phyloP scores from a whole-genome alignment of 37 sponge, comb jelly and placozoan species.

The Cladorhizidae sp. region DNA sequence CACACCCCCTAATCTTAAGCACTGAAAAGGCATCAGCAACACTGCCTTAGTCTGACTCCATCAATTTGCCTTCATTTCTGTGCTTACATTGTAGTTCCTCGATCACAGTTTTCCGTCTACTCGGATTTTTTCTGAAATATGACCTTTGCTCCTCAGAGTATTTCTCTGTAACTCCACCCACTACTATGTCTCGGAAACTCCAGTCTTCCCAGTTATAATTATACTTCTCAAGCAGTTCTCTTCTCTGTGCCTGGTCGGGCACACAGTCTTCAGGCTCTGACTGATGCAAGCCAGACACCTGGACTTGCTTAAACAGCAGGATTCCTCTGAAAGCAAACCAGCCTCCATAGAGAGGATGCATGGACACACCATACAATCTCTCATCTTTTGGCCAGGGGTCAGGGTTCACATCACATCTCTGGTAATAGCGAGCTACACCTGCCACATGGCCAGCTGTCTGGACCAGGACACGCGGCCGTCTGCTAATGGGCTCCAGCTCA shows the following conservation, averaged over 20 bases:
- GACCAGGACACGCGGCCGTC: slow-evolving; percentile 79
- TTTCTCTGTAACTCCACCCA: slow-evolving; percentile 22
- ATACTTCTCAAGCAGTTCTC: slow-evolving; percentile 73
- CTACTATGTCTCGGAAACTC: slow-evolving; percentile 74
- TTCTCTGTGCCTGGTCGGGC: slow-evolving; percentile 37
- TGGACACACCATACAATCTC: slow-evolving; percentile 80
- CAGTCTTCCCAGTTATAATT: slow-evolving; percentile 89
- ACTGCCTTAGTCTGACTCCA: no score
- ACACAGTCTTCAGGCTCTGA: slow-evolving; percentile 80
- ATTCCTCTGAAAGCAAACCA: slow-evolving; percentile 95
- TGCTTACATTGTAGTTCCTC: no score
- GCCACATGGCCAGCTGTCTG: slow-evolving; percentile 93
- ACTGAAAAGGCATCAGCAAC: no score
- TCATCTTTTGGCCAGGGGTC: slow-evolving; percentile 76
- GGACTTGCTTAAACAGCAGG: slow-evolving; percentile 61
- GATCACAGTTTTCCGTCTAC: neutral
- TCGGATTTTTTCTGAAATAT: slow-evolving; percentile 78
- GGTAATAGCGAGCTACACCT: slow-evolving; percentile 88
- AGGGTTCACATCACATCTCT: slow-evolving; percentile 56
- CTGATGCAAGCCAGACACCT: slow-evolving; percentile 44
- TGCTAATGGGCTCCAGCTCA: slow-evolving; percentile 52
- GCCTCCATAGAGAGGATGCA: slow-evolving; percentile 92
- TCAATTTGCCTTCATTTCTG: no score
- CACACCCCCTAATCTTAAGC: no score
- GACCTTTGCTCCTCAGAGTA: slow-evolving; percentile 83